Evolutionary conservation across 2,888 invertebrate genomes (phyloP), one percentile per base, ranked within the genome.

Genomic region (Callimorpha dominula): DNA sequence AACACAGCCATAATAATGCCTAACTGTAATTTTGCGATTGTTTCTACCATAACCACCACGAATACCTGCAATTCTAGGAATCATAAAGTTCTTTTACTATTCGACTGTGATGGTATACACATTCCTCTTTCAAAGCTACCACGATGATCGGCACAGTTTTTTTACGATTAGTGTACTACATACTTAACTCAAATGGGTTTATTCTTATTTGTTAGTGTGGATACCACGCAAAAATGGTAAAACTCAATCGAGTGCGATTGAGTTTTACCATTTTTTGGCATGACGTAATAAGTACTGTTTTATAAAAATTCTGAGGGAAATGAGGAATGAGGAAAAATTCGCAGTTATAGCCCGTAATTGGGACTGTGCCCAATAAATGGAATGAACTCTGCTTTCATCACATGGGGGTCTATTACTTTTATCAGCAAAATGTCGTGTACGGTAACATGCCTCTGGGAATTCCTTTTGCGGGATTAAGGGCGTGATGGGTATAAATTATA

Each of bases 211-310:
- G 46, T 71, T 50, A 78, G 71, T 73, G 68, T 73, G 73, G 74
- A 78, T 73, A 64, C 54, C 74, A 74, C 15, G 15, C 31, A 74
- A n/a, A n/a, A n/a, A n/a, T n/a, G n/a, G n/a, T 74, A 77, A 63
- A 72, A 74, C 72, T 75, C 77, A n/a, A n/a, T n/a, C n/a, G n/a
- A n/a, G n/a, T n/a, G n/a, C n/a, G 74, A 83, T 77, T 81, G 74
- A 74, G 65, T 79, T 77, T 79, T 73, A 67, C 65, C 57, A 72
- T 75, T 75, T 67, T 50, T 42, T 60, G 64, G 46, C 66, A 72
- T 69, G 42, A 15, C 31, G 72, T 69, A 72, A 72, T 69, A 69
- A 65, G 60, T 50, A 54, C 42, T 72, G 68, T 69, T 69, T 72
- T 65, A 49, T 31, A 65, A 68, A 52, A 43, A 66, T 50, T 52